Percentiles rank a stretch among this genome's conserved stretches.
These are phyloP conservation scores for Neoseiulus cucumeris DNA, from an alignment of 1,140 invertebrate genomes.

Conservation along the genomic window DNA sequence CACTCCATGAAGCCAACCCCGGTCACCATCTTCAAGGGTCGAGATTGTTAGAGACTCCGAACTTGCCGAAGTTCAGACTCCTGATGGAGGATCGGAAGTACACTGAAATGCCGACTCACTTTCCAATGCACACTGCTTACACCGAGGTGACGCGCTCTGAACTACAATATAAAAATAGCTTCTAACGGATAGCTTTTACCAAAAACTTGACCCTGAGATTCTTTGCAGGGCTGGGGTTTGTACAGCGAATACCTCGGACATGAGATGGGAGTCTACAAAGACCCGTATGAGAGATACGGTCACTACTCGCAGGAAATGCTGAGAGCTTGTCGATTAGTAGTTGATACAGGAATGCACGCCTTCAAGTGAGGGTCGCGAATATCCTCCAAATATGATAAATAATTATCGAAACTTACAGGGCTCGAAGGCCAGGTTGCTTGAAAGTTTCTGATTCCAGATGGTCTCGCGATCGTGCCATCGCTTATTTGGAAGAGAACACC, in stretches of 20 bases:
- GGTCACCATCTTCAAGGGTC: conserved; percentile 29
- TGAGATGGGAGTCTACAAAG: conserved; percentile 27
- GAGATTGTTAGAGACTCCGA: conserved; percentile 16
- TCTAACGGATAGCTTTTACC: no score
- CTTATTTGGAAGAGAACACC: conserved; percentile 27
- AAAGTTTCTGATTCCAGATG: conserved; percentile 22
- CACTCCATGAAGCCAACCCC: conserved; percentile 28
- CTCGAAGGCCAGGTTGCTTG: background rate
- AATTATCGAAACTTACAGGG: background rate
- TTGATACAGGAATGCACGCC: conserved; percentile 32
- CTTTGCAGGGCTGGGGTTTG: conserved; percentile 28
- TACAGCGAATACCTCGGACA: conserved; percentile 30
- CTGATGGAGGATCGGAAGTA: conserved; percentile 23
- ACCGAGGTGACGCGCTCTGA: conserved; percentile 23
- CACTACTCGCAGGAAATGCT: conserved; percentile 26
- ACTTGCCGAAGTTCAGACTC: conserved; percentile 23
- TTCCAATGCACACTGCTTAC: conserved; percentile 28
- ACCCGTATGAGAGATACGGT: conserved; percentile 26
- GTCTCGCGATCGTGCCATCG: conserved; percentile 27
- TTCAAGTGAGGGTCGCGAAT: conserved; percentile 22
- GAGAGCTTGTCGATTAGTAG: conserved; percentile 28
- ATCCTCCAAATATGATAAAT: background rate
- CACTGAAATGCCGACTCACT: conserved; percentile 26
- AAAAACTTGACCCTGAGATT: conserved; percentile 13
- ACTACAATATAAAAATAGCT: conserved; percentile 2